phyloP scores from a whole-genome alignment of 2,797 vertebrate species.

The Cynopterus sphinx region DNA sequence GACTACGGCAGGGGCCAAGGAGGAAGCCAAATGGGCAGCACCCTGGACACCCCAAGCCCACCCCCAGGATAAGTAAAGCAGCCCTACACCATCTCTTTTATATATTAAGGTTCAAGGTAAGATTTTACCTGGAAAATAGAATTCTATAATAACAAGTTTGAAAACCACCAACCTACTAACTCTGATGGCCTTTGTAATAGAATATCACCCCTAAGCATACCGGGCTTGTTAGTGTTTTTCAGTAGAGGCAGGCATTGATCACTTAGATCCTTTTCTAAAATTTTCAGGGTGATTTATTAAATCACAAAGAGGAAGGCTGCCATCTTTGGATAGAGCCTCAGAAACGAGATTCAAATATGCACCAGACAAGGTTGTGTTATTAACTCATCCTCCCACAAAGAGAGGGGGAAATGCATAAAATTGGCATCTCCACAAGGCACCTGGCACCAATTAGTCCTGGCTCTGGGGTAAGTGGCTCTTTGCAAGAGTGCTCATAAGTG shows the following conservation, averaged over 20 bases:
- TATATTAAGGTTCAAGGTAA: background rate
- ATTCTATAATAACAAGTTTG: background rate
- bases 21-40: background rate
- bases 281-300: background rate
- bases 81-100: background rate
- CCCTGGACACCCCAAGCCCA: rapidly evolving
- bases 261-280: background rate
- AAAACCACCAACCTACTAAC: background rate
- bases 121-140: background rate
- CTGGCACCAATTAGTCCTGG: conserved; percentile 59
- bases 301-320: background rate
- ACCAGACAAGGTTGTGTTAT: conserved; percentile 22
- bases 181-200: background rate
- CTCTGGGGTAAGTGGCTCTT: background rate
- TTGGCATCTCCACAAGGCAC: conserved; percentile 51
- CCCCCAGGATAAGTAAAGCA: background rate
- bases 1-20: background rate
- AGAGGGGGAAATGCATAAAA: background rate
- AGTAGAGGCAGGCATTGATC: background rate
- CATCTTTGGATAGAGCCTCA: background rate
- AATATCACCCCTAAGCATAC: background rate
- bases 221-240: background rate
- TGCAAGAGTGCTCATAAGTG: background rate
- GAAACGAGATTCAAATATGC: conserved; percentile 31
- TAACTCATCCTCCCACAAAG: conserved; percentile 26